Percentiles rank a stretch among this genome's conserved stretches.
Conservation (phyloP, 2,888 invertebrate species). For the Drosophila putrida region DNA sequence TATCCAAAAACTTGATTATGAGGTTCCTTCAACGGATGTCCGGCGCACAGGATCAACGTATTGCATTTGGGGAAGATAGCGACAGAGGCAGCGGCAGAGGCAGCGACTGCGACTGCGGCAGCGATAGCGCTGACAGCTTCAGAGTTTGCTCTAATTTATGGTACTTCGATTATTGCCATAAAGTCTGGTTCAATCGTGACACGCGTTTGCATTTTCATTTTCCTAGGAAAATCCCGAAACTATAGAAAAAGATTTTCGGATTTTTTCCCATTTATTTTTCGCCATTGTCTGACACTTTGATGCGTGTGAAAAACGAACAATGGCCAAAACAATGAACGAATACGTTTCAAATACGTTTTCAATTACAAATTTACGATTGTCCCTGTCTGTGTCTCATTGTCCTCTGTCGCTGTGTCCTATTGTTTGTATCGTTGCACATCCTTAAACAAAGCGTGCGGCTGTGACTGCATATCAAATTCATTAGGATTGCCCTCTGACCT, state of each 20-base stretch:
- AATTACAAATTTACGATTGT: conserved; percentile 76
- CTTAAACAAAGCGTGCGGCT: conserved; percentile 54
- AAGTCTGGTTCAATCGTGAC: conserved; percentile 51
- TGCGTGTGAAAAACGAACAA: conserved; percentile 42
- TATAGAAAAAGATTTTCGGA: conserved; percentile 21
- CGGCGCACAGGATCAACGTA: conserved; percentile 44
- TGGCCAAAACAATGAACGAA: conserved; percentile 29
- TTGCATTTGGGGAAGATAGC: conserved; percentile 7
- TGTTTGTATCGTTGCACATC: conserved; percentile 39
- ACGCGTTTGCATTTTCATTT: conserved; percentile 63
- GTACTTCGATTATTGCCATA: conserved; percentile 21
- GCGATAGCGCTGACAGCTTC: conserved; percentile 39
- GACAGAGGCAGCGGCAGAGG: not conserved
- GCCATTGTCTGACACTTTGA: conserved; percentile 33
- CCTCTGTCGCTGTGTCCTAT: conserved; percentile 18
- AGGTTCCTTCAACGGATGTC: conserved; percentile 53
- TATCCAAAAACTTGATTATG: conserved; percentile 54
- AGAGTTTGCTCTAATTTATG: conserved; percentile 43
- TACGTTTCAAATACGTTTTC: conserved; percentile 69
- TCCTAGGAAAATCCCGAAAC: conserved; percentile 46
- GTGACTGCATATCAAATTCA: conserved; percentile 66
- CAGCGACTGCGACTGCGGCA: not conserved
- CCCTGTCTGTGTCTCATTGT: conserved; percentile 32
- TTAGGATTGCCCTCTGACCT: conserved; percentile 35
- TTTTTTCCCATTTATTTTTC: conserved; percentile 27